Base-by-base conservation (phyloP, 2,113 vertebrate genomes). In the Neolamprologus sp. region DNA sequence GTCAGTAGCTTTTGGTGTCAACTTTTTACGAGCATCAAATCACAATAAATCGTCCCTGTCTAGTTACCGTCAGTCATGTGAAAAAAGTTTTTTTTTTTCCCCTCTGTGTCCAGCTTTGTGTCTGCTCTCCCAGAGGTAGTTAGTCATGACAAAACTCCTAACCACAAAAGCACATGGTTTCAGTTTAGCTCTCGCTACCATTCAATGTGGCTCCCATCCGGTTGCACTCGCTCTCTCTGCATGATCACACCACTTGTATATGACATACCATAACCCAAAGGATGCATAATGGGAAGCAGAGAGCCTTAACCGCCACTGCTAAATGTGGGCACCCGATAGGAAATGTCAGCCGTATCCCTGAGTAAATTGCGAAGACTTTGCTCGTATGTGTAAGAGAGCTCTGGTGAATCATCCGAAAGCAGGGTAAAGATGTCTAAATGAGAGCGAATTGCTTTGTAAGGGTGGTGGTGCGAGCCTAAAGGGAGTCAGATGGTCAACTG, bases 121-220 rank as follows among this genome's bases (percentile, higher is more conserved):
- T 71, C 35, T 8, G 87, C 80, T 86, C 85, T 93, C 92, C 93
- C 92, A 85, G 80, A 93, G 87, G 94, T 92, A 90, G 93, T 95
- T 95, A 94, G 94, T 94, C 93, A 91, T 89, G 93, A 93, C 92
- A 93, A 91, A 81, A 75, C 80, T 88, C 84, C 91, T 88, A 85
- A 93, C 95, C 94, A 82, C 93, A 94, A 85, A 82, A 75, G 91
- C 94, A 95, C 92, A 95, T 96, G 96, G 94, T 96, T 96, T 93
- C 49, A 94, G 93, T 96, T 96, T 94, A 91, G 90, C 81, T 37
- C 57, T 82, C 19, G 92, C 94, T 95, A 95, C 96, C 91, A 92
- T 95, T 92, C 88, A 95, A 92, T 91, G 93, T 92, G 92, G 86
- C 81, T 91, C 87, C 82, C 91, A 92, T 92, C 86, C 81, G 85